Evolutionary conservation across 2,888 invertebrate species (phyloP).

Genomic region (Drosophila subquinaria): DNA sequence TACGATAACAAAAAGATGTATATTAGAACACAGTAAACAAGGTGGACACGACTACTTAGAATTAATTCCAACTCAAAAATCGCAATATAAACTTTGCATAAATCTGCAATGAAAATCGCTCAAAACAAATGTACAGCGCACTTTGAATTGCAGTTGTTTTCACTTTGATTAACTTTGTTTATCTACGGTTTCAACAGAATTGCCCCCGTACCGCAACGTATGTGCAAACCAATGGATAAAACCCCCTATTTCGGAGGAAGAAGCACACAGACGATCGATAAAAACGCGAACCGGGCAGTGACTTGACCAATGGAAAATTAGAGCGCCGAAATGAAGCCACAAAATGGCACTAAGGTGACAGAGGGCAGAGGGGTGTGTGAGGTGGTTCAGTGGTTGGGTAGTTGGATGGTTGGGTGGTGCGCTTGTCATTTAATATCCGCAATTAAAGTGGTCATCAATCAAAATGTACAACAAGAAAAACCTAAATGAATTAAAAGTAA

Average conservation of each 20-base stretch:
- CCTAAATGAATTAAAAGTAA: constrained; percentile 82
- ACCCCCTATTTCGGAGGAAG: not conserved
- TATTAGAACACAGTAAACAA: not conserved
- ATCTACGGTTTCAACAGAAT: constrained; percentile 29
- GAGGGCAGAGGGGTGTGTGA: constrained; percentile 2
- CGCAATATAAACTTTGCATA: constrained; percentile 9
- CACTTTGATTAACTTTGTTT: constrained; percentile 57
- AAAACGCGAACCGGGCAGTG: constrained; percentile 22
- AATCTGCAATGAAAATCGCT: constrained; percentile 5
- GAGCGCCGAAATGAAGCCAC: constrained; percentile 56
- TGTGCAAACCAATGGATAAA: constrained; percentile 10
- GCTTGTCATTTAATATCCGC: constrained; percentile 86
- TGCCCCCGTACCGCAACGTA: not conserved
- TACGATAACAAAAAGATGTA: not conserved
- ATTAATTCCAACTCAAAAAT: not conserved
- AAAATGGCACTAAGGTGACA: constrained; percentile 49
- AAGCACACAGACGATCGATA: constrained; percentile 33
- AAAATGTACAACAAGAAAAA: constrained; percentile 81
- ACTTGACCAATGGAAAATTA: constrained; percentile 45
- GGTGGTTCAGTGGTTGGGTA: not conserved
- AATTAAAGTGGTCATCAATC: constrained; percentile 86
- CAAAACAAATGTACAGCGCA: constrained; percentile 8
- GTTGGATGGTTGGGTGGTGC: constrained; percentile 1
- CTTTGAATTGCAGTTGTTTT: constrained; percentile 50
- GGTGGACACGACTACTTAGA: not conserved